These are phyloP conservation scores for Morus bassanus DNA, from an alignment of 2,797 vertebrate species.

Conservation along the genomic window DNA sequence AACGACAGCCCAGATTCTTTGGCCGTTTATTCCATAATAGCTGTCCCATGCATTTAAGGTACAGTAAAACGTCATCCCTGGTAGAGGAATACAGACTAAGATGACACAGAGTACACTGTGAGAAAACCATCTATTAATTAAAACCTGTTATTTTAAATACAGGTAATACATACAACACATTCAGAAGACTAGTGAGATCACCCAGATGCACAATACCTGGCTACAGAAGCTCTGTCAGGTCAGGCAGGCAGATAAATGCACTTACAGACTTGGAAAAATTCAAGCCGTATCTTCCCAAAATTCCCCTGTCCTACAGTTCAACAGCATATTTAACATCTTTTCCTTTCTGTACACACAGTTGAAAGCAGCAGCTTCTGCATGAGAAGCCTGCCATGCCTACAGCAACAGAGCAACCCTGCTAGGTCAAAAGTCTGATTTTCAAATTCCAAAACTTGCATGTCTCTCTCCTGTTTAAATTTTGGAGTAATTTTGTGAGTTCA, in stretches of 20 bases:
- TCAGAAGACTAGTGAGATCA: background rate
- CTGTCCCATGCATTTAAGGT: background rate
- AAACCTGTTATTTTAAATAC: background rate
- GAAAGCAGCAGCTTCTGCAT: background rate
- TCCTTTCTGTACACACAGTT: background rate
- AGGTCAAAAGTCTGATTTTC: background rate
- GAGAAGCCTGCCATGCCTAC: background rate
- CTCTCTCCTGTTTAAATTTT: background rate
- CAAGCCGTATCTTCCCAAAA: background rate
- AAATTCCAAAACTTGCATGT: accelerated
- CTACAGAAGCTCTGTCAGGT: background rate
- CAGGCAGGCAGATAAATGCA: background rate
- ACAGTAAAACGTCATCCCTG: background rate
- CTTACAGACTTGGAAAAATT: background rate
- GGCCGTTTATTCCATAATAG: background rate
- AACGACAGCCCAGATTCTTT: background rate
- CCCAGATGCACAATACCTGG: background rate
- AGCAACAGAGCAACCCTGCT: background rate
- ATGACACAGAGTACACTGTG: background rate
- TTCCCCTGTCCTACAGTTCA: background rate
- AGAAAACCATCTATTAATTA: background rate
- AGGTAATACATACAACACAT: background rate
- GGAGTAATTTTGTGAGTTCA: background rate
- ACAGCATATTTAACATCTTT: accelerated
- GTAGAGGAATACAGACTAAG: background rate